Evolutionary conservation across 1,140 invertebrate genomes (phyloP).

Genomic region (Solenopsis fugax): DNA sequence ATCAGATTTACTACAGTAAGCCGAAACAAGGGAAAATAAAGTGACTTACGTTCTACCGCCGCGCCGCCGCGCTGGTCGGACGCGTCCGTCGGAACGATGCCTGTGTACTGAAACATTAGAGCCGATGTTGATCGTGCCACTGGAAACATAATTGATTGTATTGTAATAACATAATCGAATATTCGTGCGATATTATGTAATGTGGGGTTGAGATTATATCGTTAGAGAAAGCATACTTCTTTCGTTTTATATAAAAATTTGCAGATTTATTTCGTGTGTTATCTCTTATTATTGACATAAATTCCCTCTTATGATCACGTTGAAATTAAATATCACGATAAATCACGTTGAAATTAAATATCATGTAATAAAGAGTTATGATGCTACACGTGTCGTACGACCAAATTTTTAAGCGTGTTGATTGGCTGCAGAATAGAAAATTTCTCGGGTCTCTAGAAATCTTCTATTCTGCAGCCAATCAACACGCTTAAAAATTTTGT

Average conservation of each 20-base stretch:
- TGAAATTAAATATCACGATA: constrained; percentile 20
- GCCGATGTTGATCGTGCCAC: background rate
- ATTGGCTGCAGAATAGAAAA: no score
- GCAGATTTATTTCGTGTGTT: background rate
- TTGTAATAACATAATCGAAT: background rate
- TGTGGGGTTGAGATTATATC: background rate
- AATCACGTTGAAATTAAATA: constrained; percentile 15
- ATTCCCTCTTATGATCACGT: background rate
- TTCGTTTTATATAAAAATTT: background rate
- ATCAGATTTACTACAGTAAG: background rate
- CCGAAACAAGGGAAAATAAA: background rate
- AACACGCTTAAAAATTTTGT: no score
- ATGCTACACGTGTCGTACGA: no score
- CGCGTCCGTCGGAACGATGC: constrained; percentile 26
- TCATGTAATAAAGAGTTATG: constrained; percentile 23
- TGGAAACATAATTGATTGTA: constrained; percentile 14
- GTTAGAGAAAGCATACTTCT: background rate
- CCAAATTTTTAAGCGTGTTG: no score
- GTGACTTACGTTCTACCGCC: constrained; percentile 3
- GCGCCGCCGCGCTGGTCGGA: background rate
- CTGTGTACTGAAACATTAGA: background rate
- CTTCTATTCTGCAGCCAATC: no score
- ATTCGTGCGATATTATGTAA: no score
- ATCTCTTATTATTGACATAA: constrained; percentile 6
- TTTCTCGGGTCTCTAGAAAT: no score